Conservation (phyloP, 2,797 vertebrate species). For the Dendrocincla tyrannina region DNA sequence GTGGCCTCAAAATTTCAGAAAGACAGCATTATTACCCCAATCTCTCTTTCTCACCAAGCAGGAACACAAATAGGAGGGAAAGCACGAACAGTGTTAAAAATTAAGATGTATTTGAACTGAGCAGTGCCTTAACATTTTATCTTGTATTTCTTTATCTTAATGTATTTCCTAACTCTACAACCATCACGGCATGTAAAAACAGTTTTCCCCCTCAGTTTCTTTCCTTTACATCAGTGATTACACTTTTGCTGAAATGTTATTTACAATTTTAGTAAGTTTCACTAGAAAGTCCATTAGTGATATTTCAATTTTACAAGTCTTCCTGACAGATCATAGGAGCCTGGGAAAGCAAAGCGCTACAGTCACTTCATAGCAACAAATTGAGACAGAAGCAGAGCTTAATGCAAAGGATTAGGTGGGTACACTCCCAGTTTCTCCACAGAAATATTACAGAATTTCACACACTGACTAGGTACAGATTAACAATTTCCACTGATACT, state of each 20-base stretch:
- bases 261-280: neutral
- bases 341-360: neutral
- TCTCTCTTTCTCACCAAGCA: neutral
- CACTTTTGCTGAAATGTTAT: neutral
- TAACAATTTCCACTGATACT: neutral
- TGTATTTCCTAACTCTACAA: neutral
- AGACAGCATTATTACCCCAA: accelerated
- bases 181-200: neutral
- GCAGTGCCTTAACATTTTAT: neutral
- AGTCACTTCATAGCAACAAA: neutral
- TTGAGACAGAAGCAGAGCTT: neutral
- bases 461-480: neutral
- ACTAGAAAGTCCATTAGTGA: neutral
- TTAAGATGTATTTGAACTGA: neutral
- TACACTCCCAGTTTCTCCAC: neutral
- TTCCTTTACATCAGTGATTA: neutral
- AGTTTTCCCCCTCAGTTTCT: neutral
- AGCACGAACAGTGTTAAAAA: neutral
- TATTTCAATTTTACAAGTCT: neutral
- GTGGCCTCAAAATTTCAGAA: neutral
- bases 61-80: neutral
- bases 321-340: neutral
- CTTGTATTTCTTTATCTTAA: neutral
- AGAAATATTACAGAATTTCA: neutral
- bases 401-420: neutral